These are phyloP conservation scores for Ailurus styani DNA, from an alignment of 2,113 vertebrate species.

Conservation along the genomic window DNA sequence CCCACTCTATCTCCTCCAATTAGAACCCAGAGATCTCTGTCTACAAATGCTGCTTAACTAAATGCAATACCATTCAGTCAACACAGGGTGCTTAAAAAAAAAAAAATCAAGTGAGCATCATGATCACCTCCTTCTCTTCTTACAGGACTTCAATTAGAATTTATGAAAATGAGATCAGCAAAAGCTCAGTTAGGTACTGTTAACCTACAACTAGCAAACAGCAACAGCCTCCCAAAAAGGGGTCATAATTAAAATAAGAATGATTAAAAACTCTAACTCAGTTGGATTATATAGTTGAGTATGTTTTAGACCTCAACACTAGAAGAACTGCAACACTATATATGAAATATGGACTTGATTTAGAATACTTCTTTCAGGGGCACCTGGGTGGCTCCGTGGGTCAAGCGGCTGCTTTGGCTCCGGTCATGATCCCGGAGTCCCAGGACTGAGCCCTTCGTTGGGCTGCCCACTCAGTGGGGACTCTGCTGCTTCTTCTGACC, in stretches of 20 bases:
- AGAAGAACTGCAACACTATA: not conserved
- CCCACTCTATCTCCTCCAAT: not conserved
- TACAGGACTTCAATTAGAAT: not conserved
- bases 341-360: not conserved
- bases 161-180: not conserved
- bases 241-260: not conserved
- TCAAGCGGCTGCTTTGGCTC: too few relatives aligned
- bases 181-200: not conserved
- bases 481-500: too few relatives aligned
- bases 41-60: not conserved
- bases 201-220: not conserved
- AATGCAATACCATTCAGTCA: not conserved
- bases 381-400: too few relatives aligned
- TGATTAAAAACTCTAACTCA: not conserved
- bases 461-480: too few relatives aligned
- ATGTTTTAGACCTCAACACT: not conserved
- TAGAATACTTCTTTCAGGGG: not conserved
- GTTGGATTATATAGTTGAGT: not conserved
- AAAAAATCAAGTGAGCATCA: not conserved
- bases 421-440: too few relatives aligned
- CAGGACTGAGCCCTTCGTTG: too few relatives aligned
- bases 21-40: not conserved
- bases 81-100: not conserved
- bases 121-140: not conserved
- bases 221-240: not conserved